A percentile compares a stretch with the other conserved stretches of the same genome.
Evolutionary conservation across 2,797 vertebrate genomes (phyloP).

Genomic region (Paedocypris micromegethes): DNA sequence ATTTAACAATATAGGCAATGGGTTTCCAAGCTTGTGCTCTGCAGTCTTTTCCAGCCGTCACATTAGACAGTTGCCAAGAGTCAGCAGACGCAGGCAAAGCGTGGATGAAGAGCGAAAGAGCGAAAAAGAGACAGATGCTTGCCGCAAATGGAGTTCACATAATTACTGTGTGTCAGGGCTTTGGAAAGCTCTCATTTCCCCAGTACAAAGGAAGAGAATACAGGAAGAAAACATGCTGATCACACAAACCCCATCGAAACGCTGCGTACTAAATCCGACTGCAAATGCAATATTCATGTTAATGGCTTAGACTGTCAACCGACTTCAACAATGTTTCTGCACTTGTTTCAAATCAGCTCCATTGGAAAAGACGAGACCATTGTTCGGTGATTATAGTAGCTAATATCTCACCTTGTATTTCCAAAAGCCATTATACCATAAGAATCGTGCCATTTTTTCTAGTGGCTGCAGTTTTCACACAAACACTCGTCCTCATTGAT

Average conservation of each 20-base stretch:
- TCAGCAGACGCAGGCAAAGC: conserved; percentile 21
- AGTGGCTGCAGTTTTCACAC: conserved; percentile 33
- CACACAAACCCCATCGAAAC: conserved; percentile 40
- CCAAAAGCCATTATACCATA: conserved; percentile 36
- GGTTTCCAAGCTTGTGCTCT: conserved; percentile 8
- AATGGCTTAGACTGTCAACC: conserved; percentile 38
- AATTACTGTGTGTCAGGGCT: conserved; percentile 47
- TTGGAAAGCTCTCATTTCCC: conserved; percentile 33
- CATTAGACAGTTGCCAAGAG: conserved; percentile 33
- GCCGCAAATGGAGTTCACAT: conserved; percentile 42
- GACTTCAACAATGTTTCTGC: conserved; percentile 13
- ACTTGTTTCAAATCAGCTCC: conserved; percentile 11
- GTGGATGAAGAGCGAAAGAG: background rate
- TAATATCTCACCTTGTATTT: conserved; percentile 16
- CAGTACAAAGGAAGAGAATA: conserved; percentile 31
- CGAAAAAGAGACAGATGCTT: conserved; percentile 25
- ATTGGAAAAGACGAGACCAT: background rate
- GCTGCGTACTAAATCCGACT: conserved; percentile 21
- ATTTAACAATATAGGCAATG: conserved; percentile 10
- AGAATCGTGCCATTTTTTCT: conserved; percentile 35
- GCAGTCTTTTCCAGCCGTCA: conserved; percentile 8
- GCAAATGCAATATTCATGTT: conserved; percentile 35
- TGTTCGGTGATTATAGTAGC: conserved; percentile 4
- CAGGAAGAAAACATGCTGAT: conserved; percentile 45
- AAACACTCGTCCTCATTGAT: conserved; percentile 47